Base-by-base conservation (phyloP, 2,888 invertebrate species). In the Danaus chrysippus region DNA sequence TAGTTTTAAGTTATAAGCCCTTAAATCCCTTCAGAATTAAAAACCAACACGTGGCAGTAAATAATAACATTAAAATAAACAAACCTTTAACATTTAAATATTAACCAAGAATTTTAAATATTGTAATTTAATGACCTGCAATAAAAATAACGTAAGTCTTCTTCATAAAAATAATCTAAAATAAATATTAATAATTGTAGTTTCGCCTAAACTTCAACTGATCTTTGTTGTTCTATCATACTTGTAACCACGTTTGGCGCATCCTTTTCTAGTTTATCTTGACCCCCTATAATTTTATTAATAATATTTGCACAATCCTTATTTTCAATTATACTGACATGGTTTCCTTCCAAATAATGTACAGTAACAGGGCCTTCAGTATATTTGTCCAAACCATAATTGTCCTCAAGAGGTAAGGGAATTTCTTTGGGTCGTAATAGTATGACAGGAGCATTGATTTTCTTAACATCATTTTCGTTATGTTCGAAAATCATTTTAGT, bases 271-370 rank as follows among this genome's bases (percentile, higher is more conserved):
- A 64, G 68, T 0, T 61, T 73, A 6, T 81, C 80, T 17, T 68
- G 77, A 41, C 8, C 62, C n/a, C 56, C 43, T 17, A 91, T 57
- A 10, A 79, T 64, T 63, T 79, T 86, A 67, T 94, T 94, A 54
- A 95, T 93, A 42, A 94, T 90, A 70, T 94, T 91, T 0, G 93
- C 92, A 56, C 93, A 84, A 69, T 92, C 92, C 56, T 92, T 87
- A 72, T 93, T 94, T 12, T 95, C 93, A 69, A 96, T 75, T 72
- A 96, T 94, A 49, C 93, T 93, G 0, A 92, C 78, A 73, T 96
- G 96, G 75, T 94, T 94, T 10, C 96, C 96, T 73, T 95, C 94
- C n/a, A 95, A 84, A 55, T 91, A 92, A 71, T 93, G 92, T 0
- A 95, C 85, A 0, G 91, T 90, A 0, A 95, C 91, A 2, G 87